A percentile compares a stretch with the other conserved stretches of the same genome.
These are phyloP conservation scores for Colossoma macropomum DNA, from an alignment of 2,113 vertebrate species.

Conservation along the genomic window DNA sequence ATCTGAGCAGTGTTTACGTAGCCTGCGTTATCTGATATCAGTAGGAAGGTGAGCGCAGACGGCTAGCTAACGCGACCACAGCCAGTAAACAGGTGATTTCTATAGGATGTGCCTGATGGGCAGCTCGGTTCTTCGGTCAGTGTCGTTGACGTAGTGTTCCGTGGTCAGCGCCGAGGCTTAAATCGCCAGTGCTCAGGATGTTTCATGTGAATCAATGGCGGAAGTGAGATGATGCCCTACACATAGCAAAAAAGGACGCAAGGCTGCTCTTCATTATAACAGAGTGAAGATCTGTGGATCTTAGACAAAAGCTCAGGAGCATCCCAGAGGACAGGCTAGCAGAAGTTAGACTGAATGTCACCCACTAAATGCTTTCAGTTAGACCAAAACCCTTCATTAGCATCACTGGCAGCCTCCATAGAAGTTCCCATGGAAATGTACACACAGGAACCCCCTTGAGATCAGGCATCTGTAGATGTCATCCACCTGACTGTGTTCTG, in stretches of 20 bases:
- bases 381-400: not conserved
- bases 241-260: not conserved
- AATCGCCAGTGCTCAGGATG: not conserved
- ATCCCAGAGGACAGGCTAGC: not conserved
- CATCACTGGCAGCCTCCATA: not conserved
- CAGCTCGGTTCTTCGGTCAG: not conserved
- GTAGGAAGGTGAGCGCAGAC: not conserved
- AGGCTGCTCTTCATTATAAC: not conserved
- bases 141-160: not conserved
- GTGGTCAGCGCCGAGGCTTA: not conserved
- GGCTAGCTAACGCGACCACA: not conserved
- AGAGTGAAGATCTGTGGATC: not conserved
- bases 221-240: constrained; percentile 23
- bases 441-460: not conserved
- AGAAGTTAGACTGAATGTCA: not conserved
- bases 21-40: not conserved
- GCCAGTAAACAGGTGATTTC: constrained; percentile 45
- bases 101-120: not conserved
- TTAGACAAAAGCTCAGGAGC: not conserved
- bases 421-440: not conserved
- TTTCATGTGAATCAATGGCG: constrained; percentile 19
- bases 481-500: not conserved
- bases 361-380: not conserved
- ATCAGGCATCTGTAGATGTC: not conserved
- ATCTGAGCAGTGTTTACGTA: not conserved